Evolutionary conservation across 2,797 vertebrate genomes (phyloP).

Genomic region (Tapirus indicus): DNA sequence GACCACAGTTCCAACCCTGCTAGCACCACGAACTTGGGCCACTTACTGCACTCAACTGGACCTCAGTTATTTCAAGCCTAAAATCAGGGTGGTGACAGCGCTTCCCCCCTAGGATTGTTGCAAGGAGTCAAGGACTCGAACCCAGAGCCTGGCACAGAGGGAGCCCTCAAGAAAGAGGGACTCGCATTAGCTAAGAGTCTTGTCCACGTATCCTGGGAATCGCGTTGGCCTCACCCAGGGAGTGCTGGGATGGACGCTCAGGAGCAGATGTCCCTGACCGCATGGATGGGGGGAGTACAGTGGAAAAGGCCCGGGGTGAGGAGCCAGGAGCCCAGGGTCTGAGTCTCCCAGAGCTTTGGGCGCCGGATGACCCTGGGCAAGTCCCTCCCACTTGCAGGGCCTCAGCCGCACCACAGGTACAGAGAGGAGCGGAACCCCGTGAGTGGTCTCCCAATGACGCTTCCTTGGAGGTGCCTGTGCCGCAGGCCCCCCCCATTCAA

Average conservation of each 20-base stretch:
- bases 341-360: background rate
- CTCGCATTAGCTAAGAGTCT: background rate
- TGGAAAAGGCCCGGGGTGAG: background rate
- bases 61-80: fast-evolving
- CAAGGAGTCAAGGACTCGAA: background rate
- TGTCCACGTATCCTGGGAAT: fast-evolving
- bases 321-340: background rate
- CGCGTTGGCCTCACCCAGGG: fast-evolving
- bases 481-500: too few relatives aligned
- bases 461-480: background rate
- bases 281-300: too few relatives aligned
- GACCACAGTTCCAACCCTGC: background rate
- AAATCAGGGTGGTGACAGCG: background rate
- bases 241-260: background rate
- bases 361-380: background rate
- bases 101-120: background rate
- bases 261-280: background rate
- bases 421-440: background rate
- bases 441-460: background rate
- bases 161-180: background rate
- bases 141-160: background rate
- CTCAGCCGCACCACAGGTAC: too few relatives aligned
- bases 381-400: background rate
- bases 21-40: background rate
- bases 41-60: background rate